Percentiles rank a stretch among this genome's conserved stretches.
Evolutionary conservation across 1,140 invertebrate genomes (phyloP).

Genomic region (Cyrtorhinus lividipennis): DNA sequence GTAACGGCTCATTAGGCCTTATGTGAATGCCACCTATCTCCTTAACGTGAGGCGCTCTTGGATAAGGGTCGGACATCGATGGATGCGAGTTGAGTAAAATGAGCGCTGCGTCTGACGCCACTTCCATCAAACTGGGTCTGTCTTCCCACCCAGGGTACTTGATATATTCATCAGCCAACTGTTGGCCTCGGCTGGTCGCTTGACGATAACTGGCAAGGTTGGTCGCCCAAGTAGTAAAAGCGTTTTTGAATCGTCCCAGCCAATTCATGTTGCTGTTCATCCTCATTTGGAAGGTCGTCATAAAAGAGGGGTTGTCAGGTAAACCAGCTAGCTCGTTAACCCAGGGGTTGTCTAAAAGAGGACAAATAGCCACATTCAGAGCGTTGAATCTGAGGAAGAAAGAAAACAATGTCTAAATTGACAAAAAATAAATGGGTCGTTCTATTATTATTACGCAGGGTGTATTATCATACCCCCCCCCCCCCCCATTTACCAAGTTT

Average conservation of each 20-base stretch:
- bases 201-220: slow-evolving; percentile 1
- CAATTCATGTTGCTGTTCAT: slow-evolving; percentile 7
- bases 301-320: slow-evolving; percentile 16
- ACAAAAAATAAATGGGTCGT: too few species aligned
- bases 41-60: slow-evolving; percentile 34
- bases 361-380: background rate
- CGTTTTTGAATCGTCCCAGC: slow-evolving; percentile 14
- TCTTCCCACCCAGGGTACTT: slow-evolving; percentile 18
- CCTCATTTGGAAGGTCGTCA: background rate
- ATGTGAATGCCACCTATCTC: slow-evolving; percentile 45
- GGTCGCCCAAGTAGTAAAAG: background rate
- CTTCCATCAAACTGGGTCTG: slow-evolving; percentile 8
- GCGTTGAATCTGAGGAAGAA: background rate
- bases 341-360: background rate
- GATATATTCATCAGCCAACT: slow-evolving; percentile 15
- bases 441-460: too few species aligned
- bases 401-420: too few species aligned
- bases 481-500: too few species aligned
- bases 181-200: background rate
- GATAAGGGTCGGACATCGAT: slow-evolving; percentile 33
- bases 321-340: background rate
- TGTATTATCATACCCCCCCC: too few species aligned
- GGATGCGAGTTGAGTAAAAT: slow-evolving; percentile 37
- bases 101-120: slow-evolving; percentile 4
- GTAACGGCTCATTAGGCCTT: slow-evolving; percentile 21